Evolutionary conservation across 1,140 invertebrate genomes (phyloP).

Genomic region (Lepidurus couesii): DNA sequence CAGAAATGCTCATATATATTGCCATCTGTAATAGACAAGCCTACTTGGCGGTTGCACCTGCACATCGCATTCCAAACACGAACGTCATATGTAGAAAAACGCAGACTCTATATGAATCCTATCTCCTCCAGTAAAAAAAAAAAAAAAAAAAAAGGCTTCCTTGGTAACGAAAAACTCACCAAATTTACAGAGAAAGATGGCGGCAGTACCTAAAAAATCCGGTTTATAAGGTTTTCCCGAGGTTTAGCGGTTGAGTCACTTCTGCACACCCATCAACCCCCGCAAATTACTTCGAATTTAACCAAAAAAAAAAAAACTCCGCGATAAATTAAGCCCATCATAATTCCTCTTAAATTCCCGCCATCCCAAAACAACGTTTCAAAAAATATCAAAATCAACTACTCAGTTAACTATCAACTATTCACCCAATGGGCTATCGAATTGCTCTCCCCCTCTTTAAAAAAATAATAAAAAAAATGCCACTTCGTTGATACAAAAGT

Average conservation of each 20-base stretch:
- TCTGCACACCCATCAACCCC: background rate
- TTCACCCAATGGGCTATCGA: too few relatives aligned
- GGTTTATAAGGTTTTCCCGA: background rate
- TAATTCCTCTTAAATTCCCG: too few relatives aligned
- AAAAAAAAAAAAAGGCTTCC: background rate
- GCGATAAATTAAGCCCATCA: too few relatives aligned
- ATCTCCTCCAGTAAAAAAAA: background rate
- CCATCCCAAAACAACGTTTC: too few relatives aligned
- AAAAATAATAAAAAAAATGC: too few relatives aligned
- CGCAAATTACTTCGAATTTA: background rate
- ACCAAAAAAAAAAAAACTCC: background rate
- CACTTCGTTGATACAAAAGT: too few relatives aligned
- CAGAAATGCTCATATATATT: background rate
- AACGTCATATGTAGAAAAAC: background rate
- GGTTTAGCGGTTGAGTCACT: background rate
- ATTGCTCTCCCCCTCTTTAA: too few relatives aligned
- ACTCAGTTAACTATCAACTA: too few relatives aligned
- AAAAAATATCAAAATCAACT: too few relatives aligned
- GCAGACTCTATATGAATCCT: background rate
- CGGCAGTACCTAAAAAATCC: background rate
- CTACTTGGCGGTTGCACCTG: slow-evolving; percentile 12
- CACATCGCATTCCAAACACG: background rate
- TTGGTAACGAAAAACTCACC: background rate
- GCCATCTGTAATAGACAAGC: background rate
- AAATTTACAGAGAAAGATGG: background rate